These are phyloP conservation scores for Ostrea edulis DNA, from an alignment of 1,140 invertebrate genomes.

Conservation along the genomic window DNA sequence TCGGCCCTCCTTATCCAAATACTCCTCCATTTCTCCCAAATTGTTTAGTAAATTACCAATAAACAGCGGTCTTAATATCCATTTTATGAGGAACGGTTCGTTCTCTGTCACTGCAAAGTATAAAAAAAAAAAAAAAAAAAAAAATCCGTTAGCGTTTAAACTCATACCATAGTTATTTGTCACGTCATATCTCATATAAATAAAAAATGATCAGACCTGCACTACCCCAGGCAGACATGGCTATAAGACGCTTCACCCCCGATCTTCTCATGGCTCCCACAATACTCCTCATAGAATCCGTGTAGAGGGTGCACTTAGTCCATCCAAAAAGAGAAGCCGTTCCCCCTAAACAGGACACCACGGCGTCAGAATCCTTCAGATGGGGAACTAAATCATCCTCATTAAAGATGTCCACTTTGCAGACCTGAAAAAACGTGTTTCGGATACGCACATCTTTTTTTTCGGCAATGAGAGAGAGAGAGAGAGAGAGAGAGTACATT, in stretches of 20 bases:
- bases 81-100: slow-evolving; percentile 67
- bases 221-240: slow-evolving; percentile 62
- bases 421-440: slow-evolving; percentile 48
- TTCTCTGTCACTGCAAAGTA: slow-evolving; percentile 49
- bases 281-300: slow-evolving; percentile 53
- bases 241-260: slow-evolving; percentile 57
- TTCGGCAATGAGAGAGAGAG: background rate
- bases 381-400: slow-evolving; percentile 53
- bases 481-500: background rate
- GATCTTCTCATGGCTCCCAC: slow-evolving; percentile 59
- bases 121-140: slow-evolving; percentile 6
- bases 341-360: slow-evolving; percentile 59
- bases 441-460: background rate
- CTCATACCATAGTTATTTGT: too few species aligned
- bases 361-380: slow-evolving; percentile 59
- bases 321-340: slow-evolving; percentile 6
- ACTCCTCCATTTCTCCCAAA: slow-evolving; percentile 77
- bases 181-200: background rate
- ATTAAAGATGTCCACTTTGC: slow-evolving; percentile 59
- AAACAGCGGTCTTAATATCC: slow-evolving; percentile 72
- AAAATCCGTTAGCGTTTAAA: background rate
- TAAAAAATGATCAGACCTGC: slow-evolving; percentile 52
- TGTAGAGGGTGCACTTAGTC: slow-evolving; percentile 56
- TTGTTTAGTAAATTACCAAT: slow-evolving; percentile 71
- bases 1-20: slow-evolving; percentile 64